phyloP scores from a whole-genome alignment of 1,140 invertebrate genomes.

The Drosophila virilis region DNA sequence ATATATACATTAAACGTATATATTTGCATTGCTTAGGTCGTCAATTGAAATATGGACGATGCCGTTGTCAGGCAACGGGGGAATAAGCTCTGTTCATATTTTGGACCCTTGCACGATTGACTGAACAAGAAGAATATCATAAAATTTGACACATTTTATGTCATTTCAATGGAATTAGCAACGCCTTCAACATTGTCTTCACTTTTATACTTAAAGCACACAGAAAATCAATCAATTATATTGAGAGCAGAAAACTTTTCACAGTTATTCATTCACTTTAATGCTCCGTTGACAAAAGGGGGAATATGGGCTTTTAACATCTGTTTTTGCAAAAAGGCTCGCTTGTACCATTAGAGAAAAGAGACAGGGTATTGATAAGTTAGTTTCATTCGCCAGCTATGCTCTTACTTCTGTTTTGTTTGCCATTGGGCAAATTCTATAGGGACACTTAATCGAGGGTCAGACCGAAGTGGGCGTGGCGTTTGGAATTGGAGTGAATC shows the following conservation, averaged over 20 bases:
- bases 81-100: constrained; percentile 1
- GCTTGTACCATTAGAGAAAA: too few species aligned
- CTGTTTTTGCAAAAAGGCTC: too few species aligned
- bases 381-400: background rate
- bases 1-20: constrained; percentile 11
- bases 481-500: background rate
- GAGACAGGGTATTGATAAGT: background rate
- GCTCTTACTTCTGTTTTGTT: background rate
- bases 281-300: background rate
- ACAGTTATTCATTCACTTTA: background rate
- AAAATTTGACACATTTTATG: constrained; percentile 30
- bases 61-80: constrained; percentile 9
- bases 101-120: constrained; percentile 5
- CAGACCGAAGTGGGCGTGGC: background rate
- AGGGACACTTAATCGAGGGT: background rate
- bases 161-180: constrained; percentile 10
- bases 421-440: background rate
- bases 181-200: constrained; percentile 23
- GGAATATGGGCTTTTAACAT: background rate
- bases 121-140: constrained; percentile 26
- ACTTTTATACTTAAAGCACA: constrained; percentile 26
- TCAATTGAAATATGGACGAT: constrained; percentile 13
- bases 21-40: constrained; percentile 15
- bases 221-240: constrained; percentile 33
- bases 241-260: constrained; percentile 9